Evolutionary conservation across 2,888 invertebrate genomes (phyloP), one percentile per base, ranked within the genome.

Genomic region (Argynnis bischoffii): DNA sequence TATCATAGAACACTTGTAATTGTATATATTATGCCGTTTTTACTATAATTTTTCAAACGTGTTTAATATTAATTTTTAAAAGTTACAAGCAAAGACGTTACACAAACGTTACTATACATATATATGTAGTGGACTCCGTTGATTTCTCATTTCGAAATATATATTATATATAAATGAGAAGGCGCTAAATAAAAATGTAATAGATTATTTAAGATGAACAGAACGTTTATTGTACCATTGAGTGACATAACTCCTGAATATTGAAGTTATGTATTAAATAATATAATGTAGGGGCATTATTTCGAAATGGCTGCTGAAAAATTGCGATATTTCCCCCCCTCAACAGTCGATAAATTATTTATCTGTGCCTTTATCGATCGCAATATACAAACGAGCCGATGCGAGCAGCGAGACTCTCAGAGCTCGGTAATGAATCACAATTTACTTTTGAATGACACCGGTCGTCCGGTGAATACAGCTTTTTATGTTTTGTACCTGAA

Each of bases 401-500:
- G 51, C 41, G 35, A 46, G n/a, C 14, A 31, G 51, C 51, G 31
- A 21, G n/a, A n/a, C n/a, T 26, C 8, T 3, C 26, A 4, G 26
- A 41, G 35, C 35, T 41, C 35, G 35, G 11, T 2, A 11, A 41
- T 41, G 46, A 54, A 67, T 64, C 67, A 55, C 55, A 51, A 67
- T 59, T 48, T 48, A 50, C 50, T 35, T 54, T 63, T 4, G 16
- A 63, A 54, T 46, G 41, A 53, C 59, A 47, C 11, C 15, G 26
- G 54, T 50, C 31, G 50, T 41, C 26, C 35, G 35, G 35, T 41
- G 35, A 41, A 41, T 51, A 60, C 71, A 71, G 67, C 70, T 72
- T 72, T 71, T 72, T 73, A 67, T 61, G 61, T 76, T 78, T 76
- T 74, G 79, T 79, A 78, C 78, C 78, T 77, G 77, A 78, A 74